A percentile compares a stretch with the other conserved stretches of the same genome.
Conservation (phyloP, 2,888 invertebrate genomes). For the Euspilapteryx auroguttella region DNA sequence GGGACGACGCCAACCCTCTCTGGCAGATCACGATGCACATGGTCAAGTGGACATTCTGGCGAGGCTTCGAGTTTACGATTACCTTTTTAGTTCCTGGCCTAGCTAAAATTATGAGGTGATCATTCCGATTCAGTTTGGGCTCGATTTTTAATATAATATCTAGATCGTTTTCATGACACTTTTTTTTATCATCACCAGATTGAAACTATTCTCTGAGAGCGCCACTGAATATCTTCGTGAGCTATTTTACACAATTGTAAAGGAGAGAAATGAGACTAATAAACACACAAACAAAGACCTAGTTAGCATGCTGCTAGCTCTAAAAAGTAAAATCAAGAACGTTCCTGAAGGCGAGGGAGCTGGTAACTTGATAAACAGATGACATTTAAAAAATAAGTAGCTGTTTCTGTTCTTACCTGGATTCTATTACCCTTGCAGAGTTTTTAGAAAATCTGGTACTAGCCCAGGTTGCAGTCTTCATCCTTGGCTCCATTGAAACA, state of each 20-base stretch:
- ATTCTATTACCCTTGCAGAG: no score
- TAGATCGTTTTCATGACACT: neutral
- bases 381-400: no score
- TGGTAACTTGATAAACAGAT: constrained; percentile 1
- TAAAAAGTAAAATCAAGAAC: constrained; percentile 25
- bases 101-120: constrained; percentile 23
- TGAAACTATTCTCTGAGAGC: constrained; percentile 26
- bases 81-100: constrained; percentile 29
- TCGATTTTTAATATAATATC: neutral
- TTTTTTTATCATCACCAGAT: constrained; percentile 13
- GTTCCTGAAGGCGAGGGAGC: constrained; percentile 14
- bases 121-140: neutral
- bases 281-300: constrained; percentile 22
- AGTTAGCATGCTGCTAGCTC: constrained; percentile 27
- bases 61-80: constrained; percentile 30
- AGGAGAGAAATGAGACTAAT: constrained; percentile 18
- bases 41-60: constrained; percentile 34
- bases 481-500: constrained; percentile 35
- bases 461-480: constrained; percentile 36
- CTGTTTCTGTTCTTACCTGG: no score
- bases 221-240: constrained; percentile 29
- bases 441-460: constrained; percentile 32
- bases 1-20: constrained; percentile 24
- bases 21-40: constrained; percentile 37
- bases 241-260: constrained; percentile 24